Percentiles rank a stretch among this genome's conserved stretches.
Conservation (phyloP, 2,113 vertebrate genomes). For the Peromyscus maniculatus region DNA sequence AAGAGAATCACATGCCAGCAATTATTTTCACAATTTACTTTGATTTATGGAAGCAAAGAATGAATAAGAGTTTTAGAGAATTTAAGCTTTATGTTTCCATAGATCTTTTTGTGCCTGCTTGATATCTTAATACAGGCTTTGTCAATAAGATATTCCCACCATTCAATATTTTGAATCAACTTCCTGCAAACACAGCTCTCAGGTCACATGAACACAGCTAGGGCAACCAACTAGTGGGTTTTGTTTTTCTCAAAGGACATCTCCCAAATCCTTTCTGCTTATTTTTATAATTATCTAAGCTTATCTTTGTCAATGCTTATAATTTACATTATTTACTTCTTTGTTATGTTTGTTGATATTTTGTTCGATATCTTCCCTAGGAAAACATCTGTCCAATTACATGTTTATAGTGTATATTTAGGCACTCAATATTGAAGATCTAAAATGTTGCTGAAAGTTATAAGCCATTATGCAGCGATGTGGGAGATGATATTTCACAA, state of each 20-base stretch:
- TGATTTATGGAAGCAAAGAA: slow-evolving; percentile 36
- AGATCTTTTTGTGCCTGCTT: slow-evolving; percentile 38
- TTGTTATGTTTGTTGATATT: slow-evolving; percentile 28
- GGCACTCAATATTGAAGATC: neutral
- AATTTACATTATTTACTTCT: neutral
- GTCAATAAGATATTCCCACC: slow-evolving; percentile 40
- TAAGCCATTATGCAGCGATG: neutral
- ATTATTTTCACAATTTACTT: neutral
- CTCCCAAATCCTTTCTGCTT: neutral
- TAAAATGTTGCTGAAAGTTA: neutral
- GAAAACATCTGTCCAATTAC: neutral
- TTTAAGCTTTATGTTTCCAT: slow-evolving; percentile 42
- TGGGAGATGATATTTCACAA: neutral
- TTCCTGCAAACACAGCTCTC: slow-evolving; percentile 36
- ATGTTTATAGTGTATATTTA: neutral
- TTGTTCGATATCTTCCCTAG: neutral
- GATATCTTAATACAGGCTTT: slow-evolving; percentile 62
- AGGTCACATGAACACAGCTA: neutral
- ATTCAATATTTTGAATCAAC: slow-evolving; percentile 69
- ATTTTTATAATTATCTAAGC: slow-evolving; percentile 28
- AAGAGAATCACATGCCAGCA: neutral
- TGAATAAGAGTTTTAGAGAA: slow-evolving; percentile 47
- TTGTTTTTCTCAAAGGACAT: neutral
- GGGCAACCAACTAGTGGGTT: neutral
- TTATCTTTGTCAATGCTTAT: neutral